These are phyloP conservation scores for Parazoanthus swiftii DNA, from an alignment of 92 coral and sea anemone genomes.

Conservation along the genomic window DNA sequence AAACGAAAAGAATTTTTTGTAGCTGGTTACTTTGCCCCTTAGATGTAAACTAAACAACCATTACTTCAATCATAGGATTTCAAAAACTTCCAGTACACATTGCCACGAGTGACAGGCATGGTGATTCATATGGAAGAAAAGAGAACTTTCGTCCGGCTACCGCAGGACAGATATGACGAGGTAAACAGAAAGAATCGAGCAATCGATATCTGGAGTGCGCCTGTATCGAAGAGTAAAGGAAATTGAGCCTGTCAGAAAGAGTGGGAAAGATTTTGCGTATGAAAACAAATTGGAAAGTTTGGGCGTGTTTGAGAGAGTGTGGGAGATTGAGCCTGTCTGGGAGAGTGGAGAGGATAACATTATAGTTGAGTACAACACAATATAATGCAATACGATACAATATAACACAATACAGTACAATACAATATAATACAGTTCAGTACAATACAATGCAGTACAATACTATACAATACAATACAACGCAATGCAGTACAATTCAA, in stretches of 20 bases:
- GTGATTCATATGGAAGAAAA: slow-evolving; percentile 92
- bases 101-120: slow-evolving; percentile 91
- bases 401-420: no score
- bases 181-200: slow-evolving; percentile 31
- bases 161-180: slow-evolving; percentile 98
- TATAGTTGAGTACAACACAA: no score
- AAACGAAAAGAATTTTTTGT: background rate
- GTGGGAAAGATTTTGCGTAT: background rate
- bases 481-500: no score
- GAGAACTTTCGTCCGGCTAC: slow-evolving; percentile 71
- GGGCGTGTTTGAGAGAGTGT: background rate
- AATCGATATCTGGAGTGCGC: background rate
- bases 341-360: background rate
- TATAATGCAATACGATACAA: no score
- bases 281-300: background rate
- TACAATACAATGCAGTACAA: no score
- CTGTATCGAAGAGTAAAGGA: background rate
- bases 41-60: background rate
- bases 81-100: slow-evolving; percentile 96
- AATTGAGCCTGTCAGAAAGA: background rate
- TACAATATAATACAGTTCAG: no score
- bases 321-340: background rate
- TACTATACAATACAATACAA: no score
- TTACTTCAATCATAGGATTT: slow-evolving; percentile 65
- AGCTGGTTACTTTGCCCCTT: background rate